Evolutionary conservation across 2,888 invertebrate species (phyloP), one percentile per base, ranked within the genome.

Genomic region (Rhopalosiphum nymphaeae): DNA sequence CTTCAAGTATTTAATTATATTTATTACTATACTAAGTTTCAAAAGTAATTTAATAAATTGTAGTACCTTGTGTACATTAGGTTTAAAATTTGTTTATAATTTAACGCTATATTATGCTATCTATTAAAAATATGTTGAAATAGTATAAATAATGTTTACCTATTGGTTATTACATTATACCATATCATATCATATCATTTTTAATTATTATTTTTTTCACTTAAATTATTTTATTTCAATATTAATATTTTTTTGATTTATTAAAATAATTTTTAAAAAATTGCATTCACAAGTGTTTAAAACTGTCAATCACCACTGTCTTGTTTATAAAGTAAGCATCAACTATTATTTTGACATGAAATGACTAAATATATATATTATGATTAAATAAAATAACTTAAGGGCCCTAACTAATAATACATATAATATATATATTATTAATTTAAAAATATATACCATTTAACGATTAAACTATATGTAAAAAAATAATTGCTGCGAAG

Each of bases 401-500:
- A 78, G 36, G 36, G 36, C 21, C 36, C 36, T 78, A 21, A 7
- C 36, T n/a, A 36, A 78, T 78, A 21, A n/a, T n/a, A 29, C 2
- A 36, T 78, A 78, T 42, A 21, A 36, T 78, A 36, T 36, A 67
- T 92, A 87, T 3, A 36, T n/a, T 49, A 49, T 61, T 92, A 46
- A 46, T 92, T 92, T 53, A 21, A 78, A 92, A 89, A 78, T 42
- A 3, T 89, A 44, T 89, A 92, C 87, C 49, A 29, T 88, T 67
- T 42, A 92, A 78, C 88, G 88, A 53, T 89, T 89, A 53, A 67
- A n/a, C 88, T 67, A 53, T 92, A 78, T 25, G 42, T 42, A 78
- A 78, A 53, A 92, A 90, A 46, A 88, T 87, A 88, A 88, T 78
- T 56, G 49, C 53, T n/a, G 42, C 25, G n/a, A 89, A 89, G 88